A percentile compares a stretch with the other conserved stretches of the same genome.
These are phyloP conservation scores for Choreutis nemorana DNA, from an alignment of 2,888 invertebrate genomes.

Conservation along the genomic window DNA sequence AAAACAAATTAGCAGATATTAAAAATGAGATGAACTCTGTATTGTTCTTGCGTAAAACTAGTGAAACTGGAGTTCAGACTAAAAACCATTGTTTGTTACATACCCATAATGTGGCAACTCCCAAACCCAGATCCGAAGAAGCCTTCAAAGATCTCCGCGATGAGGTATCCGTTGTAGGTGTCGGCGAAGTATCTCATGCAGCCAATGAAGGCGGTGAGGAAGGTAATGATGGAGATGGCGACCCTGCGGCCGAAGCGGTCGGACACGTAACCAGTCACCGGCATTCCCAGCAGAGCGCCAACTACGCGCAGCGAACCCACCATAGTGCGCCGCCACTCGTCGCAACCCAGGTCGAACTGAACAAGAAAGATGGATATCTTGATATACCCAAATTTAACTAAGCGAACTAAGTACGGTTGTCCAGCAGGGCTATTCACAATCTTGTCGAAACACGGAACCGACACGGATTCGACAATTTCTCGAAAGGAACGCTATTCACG, in stretches of 20 bases:
- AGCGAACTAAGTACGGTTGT: too few species aligned
- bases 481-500: too few species aligned
- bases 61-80: too few species aligned
- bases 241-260: conserved; percentile 76
- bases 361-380: conserved; percentile 12
- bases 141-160: conserved; percentile 77
- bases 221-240: conserved; percentile 67
- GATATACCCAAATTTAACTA: too few species aligned
- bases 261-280: conserved; percentile 75
- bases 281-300: conserved; percentile 75
- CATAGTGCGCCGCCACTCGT: conserved; percentile 75
- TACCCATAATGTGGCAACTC: conserved; percentile 77
- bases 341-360: conserved; percentile 71
- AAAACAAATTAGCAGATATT: too few species aligned
- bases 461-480: too few species aligned
- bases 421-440: too few species aligned
- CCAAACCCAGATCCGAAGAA: conserved; percentile 74
- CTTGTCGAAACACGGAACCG: too few species aligned
- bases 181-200: conserved; percentile 73
- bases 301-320: conserved; percentile 78
- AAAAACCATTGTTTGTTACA: too few species aligned
- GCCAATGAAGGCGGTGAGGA: conserved; percentile 71
- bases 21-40: too few species aligned
- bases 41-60: too few species aligned
- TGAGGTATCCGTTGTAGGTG: conserved; percentile 73